A percentile compares a stretch with the other conserved stretches of the same genome.
Conservation (phyloP, 2,797 vertebrate species). For the Falco concolor region DNA sequence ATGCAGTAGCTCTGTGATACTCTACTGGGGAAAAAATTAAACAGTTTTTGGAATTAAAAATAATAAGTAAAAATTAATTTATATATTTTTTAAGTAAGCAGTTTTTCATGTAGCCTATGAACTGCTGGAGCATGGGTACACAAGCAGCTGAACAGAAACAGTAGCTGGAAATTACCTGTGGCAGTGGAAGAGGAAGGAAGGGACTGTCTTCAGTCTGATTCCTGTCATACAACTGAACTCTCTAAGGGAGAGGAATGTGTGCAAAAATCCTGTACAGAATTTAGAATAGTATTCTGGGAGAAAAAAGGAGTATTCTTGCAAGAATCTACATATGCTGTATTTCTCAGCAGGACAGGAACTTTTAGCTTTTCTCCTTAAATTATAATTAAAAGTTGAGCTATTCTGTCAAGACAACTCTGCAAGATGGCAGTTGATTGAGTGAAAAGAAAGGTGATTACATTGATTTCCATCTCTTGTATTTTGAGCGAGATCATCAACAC, state of each 20-base stretch:
- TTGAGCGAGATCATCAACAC: conserved; percentile 14
- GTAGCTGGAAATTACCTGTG: not conserved
- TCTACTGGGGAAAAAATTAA: not conserved
- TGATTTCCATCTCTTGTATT: conserved; percentile 37
- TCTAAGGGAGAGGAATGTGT: not conserved
- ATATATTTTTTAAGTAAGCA: not conserved
- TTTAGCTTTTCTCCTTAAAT: not conserved
- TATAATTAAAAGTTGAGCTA: conserved; percentile 3
- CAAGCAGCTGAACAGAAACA: not conserved
- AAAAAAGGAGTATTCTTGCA: not conserved
- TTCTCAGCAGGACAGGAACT: not conserved
- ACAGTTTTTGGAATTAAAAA: not conserved
- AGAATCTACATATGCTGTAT: not conserved
- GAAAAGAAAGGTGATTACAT: not conserved
- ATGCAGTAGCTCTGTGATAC: not conserved
- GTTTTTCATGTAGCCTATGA: not conserved
- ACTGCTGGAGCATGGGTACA: not conserved
- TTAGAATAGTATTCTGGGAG: not conserved
- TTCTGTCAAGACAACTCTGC: not conserved
- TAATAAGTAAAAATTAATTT: not conserved
- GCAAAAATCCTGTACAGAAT: not conserved
- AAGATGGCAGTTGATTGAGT: conserved; percentile 7
- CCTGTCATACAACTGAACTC: not conserved
- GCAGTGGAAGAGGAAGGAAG: not conserved
- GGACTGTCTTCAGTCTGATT: not conserved